Evolutionary conservation across 2,113 vertebrate species (phyloP), one percentile per base, ranked within the genome.

Genomic region (Marcusenius ussheri): DNA sequence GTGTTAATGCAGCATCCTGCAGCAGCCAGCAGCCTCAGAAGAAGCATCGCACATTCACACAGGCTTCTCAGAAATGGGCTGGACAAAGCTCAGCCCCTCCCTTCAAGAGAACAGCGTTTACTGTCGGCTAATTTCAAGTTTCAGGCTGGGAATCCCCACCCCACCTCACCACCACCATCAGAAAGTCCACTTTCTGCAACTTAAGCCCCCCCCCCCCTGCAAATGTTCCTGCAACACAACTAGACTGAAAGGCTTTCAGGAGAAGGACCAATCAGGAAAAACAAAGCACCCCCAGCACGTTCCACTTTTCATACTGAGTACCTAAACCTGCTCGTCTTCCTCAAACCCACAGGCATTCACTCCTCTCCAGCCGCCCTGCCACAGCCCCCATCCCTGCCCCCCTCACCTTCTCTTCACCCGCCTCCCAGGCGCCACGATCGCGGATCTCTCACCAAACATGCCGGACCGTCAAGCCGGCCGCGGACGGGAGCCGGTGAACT

Each of bases 351-450:
- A 83, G 80, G 39, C 80, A 46, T 47, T 46, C 1, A 17, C 80
- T 46, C 80, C 80, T 24, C 35, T 21, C 19, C 21, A 84, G 42
- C 39, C 3, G 21, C 45, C 39, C 13, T 8, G 7, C 83, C 83
- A 11, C 83, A 24, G 19, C 21, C 21, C 42, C 42, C 45, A 24
- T 42, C 45, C 83, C 21, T 47, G 42, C 2, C n/a, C 85, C 39
- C 50, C 89, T 93, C 95, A 95, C 95, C 94, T 96, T 89, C 89
- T 91, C 86, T 58, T 92, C 88, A 91, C 88, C 45, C 70, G 94
- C 90, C 45, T 95, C 91, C 46, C 93, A 83, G 95, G 74, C 83
- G 89, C 92, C 89, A 91, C 91, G 90, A 92, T 49, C 8, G 86
- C 91, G 17, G 88, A 15, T 6, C 62, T 92, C 56, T 94, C 91